phyloP scores from a whole-genome alignment of 2,888 invertebrate species.

The Ligdia adustata region DNA sequence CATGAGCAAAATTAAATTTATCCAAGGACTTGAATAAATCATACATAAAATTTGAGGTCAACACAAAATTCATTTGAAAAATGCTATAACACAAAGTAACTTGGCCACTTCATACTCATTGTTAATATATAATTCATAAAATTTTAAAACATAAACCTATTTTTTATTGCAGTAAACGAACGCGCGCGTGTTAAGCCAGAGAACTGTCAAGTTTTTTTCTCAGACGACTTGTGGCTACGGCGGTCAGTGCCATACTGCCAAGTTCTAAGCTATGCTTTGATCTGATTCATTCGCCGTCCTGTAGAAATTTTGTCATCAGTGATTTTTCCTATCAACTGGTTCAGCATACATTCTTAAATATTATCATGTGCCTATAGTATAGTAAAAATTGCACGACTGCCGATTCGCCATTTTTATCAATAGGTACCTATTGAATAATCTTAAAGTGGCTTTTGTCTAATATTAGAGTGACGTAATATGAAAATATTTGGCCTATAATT shows the following conservation, averaged over 20 bases:
- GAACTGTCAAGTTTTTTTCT: constrained; percentile 38
- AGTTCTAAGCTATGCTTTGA: constrained; percentile 2
- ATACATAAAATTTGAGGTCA: constrained; percentile 79
- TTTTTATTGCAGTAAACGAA: constrained; percentile 34
- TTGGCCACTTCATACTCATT: constrained; percentile 30
- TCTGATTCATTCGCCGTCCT: constrained; percentile 3
- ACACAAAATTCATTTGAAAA: constrained; percentile 75
- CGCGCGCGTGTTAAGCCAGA: constrained; percentile 38
- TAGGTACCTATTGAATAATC: too few species aligned
- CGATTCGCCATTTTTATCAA: constrained; percentile 12
- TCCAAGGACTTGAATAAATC: constrained; percentile 82
- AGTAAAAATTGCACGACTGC: too few species aligned
- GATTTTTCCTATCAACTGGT: constrained; percentile 49
- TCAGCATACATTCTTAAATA: too few species aligned
- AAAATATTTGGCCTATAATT: too few species aligned
- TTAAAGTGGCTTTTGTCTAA: too few species aligned
- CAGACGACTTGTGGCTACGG: constrained; percentile 55
- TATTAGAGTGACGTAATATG: too few species aligned
- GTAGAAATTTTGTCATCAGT: constrained; percentile 40
- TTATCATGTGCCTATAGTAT: too few species aligned
- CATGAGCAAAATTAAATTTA: constrained; percentile 78
- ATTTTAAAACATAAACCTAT: constrained; percentile 42
- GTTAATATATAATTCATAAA: constrained; percentile 27
- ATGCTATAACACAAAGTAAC: constrained; percentile 54
- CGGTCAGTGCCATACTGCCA: constrained; percentile 57